These are phyloP conservation scores for Danionella cerebrum DNA, from an alignment of 2,113 vertebrate genomes.

Conservation along the genomic window DNA sequence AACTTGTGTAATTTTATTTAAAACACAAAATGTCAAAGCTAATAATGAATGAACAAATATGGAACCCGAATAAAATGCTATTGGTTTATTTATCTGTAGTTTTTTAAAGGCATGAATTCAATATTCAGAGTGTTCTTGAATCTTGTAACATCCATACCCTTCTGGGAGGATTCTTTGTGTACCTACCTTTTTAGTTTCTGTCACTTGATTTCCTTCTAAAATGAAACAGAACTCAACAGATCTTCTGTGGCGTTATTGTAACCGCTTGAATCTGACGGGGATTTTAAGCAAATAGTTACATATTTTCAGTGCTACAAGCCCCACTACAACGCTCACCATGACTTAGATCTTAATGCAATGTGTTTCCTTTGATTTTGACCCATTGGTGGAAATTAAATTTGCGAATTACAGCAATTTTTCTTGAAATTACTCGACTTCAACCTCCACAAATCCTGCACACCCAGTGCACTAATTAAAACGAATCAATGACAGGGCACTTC, in stretches of 20 bases:
- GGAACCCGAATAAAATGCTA: too few species aligned
- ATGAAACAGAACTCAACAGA: background rate
- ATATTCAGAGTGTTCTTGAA: too few species aligned
- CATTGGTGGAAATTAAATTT: constrained; percentile 64
- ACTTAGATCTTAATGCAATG: background rate
- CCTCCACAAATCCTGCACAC: constrained; percentile 56
- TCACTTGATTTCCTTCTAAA: background rate
- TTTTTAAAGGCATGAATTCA: too few species aligned
- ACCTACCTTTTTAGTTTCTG: background rate
- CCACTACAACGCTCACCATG: background rate
- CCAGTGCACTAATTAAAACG: constrained; percentile 67
- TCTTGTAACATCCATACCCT: too few species aligned
- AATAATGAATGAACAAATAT: too few species aligned
- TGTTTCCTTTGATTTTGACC: constrained; percentile 38
- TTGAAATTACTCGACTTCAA: constrained; percentile 50
- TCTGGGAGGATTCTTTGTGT: too few species aligned
- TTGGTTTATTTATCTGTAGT: too few species aligned
- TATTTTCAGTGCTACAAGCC: background rate
- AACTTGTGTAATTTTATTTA: too few species aligned
- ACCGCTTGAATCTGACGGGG: background rate
- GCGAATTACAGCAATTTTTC: constrained; percentile 60
- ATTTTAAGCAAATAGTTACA: background rate
- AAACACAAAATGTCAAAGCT: too few species aligned
- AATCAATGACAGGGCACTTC: constrained; percentile 65
- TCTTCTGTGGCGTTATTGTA: background rate